phyloP scores from a whole-genome alignment of 2,113 vertebrate species.

The Pycnonotus jocosus region DNA sequence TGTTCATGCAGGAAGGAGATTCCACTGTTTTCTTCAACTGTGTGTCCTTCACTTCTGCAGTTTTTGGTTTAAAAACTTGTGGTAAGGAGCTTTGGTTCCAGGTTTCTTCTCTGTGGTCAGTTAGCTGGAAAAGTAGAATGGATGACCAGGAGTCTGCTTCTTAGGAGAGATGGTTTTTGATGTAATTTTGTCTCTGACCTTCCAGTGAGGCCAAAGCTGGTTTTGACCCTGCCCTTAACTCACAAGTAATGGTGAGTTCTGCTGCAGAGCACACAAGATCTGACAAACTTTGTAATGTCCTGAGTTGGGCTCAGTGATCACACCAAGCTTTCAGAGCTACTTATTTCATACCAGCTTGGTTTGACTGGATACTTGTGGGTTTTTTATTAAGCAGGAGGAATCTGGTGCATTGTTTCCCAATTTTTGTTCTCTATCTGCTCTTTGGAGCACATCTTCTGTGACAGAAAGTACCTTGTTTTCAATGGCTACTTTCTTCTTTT shows the following conservation, averaged over 20 bases:
- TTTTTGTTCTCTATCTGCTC: neutral
- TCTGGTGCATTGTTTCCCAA: neutral
- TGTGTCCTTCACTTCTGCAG: neutral
- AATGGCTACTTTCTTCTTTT: neutral
- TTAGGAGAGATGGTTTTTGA: neutral
- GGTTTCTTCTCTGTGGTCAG: neutral
- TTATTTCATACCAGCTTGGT: neutral
- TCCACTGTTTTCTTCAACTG: neutral
- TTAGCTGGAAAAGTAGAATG: neutral
- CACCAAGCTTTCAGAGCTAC: neutral
- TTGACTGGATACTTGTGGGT: neutral
- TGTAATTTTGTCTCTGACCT: neutral
- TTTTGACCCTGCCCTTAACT: neutral
- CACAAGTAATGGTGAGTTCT: neutral
- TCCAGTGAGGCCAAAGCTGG: neutral
- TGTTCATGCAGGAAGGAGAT: neutral
- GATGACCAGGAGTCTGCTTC: neutral
- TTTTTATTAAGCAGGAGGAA: neutral
- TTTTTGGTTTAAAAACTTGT: neutral
- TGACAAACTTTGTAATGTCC: neutral
- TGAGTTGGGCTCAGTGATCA: rapidly evolving
- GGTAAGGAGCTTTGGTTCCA: neutral
- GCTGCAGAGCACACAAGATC: neutral
- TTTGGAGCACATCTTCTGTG: neutral
- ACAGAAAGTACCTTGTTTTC: neutral